Percentiles rank a stretch among this genome's conserved stretches.
phyloP scores from a whole-genome alignment of 2,888 invertebrate genomes.

The Schrankia costaestrigalis region DNA sequence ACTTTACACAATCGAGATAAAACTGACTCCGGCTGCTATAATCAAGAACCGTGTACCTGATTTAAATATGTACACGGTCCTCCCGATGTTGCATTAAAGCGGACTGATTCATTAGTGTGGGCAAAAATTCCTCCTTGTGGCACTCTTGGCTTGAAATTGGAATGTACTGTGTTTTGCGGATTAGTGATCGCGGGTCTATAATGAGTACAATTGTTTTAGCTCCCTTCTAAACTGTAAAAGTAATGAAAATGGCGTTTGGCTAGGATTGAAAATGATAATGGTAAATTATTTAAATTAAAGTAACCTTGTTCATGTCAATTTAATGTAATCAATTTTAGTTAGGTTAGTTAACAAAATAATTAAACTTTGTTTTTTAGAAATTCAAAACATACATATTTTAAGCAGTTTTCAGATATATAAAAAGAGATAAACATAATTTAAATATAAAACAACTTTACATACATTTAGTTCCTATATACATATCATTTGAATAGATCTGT shows the following conservation, averaged over 20 bases:
- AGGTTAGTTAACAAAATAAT: too few relatives aligned
- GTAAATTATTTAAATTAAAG: too few relatives aligned
- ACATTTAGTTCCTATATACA: too few relatives aligned
- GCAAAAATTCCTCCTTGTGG: conserved; percentile 32
- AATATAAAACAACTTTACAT: too few relatives aligned
- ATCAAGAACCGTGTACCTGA: conserved; percentile 57
- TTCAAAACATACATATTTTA: too few relatives aligned
- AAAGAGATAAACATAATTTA: too few relatives aligned
- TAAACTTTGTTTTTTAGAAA: too few relatives aligned
- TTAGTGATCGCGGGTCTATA: conserved; percentile 37
- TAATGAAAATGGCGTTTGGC: conserved; percentile 9
- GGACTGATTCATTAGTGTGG: conserved; percentile 55
- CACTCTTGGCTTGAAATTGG: conserved; percentile 21
- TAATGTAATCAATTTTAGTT: too few relatives aligned
- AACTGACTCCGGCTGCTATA: conserved; percentile 39
- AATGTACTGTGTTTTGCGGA: conserved; percentile 30
- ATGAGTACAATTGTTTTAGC: conserved; percentile 32
- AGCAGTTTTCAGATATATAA: too few relatives aligned
- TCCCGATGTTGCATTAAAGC: conserved; percentile 34
- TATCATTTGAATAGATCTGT: too few relatives aligned
- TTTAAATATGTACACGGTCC: conserved; percentile 60
- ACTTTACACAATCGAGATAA: conserved; percentile 39
- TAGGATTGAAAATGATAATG: not conserved
- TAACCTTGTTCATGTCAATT: too few relatives aligned
- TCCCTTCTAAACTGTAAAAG: conserved; percentile 9